Evolutionary conservation across 2,888 invertebrate species (phyloP), one percentile per base, ranked within the genome.

Genomic region (Kuschelorhynchus macadamiae): DNA sequence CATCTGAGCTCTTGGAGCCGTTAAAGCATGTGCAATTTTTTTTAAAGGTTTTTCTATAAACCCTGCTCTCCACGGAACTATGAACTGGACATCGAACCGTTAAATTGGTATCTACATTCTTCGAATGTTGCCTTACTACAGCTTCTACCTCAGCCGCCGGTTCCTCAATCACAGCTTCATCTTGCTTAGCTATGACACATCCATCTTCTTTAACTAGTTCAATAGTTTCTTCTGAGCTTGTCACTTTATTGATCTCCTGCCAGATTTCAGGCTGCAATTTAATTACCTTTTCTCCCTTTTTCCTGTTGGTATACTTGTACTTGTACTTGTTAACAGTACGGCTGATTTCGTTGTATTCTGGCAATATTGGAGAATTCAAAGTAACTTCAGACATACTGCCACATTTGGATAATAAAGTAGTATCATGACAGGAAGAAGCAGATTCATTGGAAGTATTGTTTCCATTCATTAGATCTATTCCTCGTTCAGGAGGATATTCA

Each of bases 361-460:
- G 82, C 20, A 82, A 82, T 57, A 83, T 80, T 8, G 83, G 84
- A 9, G 83, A 82, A 56, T 81, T 81, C 32, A 84, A 71, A n/a
- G 83, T 83, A 5, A 84, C 83, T 71, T 84, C 84, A 9, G 83
- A 82, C 81, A 83, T 82, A 1, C 80, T 79, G 5, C 81, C 80
- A 64, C 82, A 83, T 65, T 81, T 83, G 65, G 81, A 79, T 46
- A 83, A 73, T 7, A 84, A 74, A 0, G 83, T 83, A 55, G 79
- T 80, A 71, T 84, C 84, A 70, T 83, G 81, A 56, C 81, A 79
- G 12, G 80, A 79, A 17, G 80, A 79, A 44, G 75, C 78, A 1
- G 80, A 77, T 62, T 78, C 79, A 32, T 78, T 77, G 63, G 74
- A 76, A 36, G 76, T 75, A 55, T 74, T 77, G 66, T 77, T 79